Evolutionary conservation across 2,113 vertebrate genomes (phyloP).

Genomic region (Calidris pygmaea): DNA sequence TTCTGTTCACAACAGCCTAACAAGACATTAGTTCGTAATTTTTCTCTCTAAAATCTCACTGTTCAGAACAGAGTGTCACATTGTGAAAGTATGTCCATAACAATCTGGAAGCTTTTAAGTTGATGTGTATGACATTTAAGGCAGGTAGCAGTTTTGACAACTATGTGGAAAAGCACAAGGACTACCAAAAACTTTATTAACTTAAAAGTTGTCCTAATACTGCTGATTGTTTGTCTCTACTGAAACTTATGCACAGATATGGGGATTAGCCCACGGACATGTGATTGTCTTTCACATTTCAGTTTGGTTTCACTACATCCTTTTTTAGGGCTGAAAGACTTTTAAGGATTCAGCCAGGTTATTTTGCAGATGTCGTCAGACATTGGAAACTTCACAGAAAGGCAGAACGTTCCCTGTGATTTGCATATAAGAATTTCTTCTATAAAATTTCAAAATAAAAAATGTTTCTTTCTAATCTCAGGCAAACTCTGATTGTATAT

Average conservation of each 20-base stretch:
- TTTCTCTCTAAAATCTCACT: neutral
- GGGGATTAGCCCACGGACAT: neutral
- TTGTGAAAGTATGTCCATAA: neutral
- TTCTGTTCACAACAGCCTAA: neutral
- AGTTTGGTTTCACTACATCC: neutral
- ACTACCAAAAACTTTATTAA: neutral
- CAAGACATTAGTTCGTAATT: neutral
- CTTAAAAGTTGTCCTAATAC: neutral
- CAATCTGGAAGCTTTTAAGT: neutral
- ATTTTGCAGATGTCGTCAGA: neutral
- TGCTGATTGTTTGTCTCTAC: neutral
- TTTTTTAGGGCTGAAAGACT: neutral
- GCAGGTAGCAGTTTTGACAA: neutral
- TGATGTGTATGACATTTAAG: neutral
- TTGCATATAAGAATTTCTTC: neutral
- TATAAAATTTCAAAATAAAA: neutral
- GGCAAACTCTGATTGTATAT: neutral
- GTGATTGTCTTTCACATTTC: neutral
- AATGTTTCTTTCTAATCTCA: neutral
- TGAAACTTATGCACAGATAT: neutral
- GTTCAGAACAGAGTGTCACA: neutral
- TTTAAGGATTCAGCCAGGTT: neutral
- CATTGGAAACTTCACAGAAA: neutral
- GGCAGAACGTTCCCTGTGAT: neutral
- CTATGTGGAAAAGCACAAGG: neutral